phyloP scores from a whole-genome alignment of 2,797 vertebrate species.

The Ibycter americanus region DNA sequence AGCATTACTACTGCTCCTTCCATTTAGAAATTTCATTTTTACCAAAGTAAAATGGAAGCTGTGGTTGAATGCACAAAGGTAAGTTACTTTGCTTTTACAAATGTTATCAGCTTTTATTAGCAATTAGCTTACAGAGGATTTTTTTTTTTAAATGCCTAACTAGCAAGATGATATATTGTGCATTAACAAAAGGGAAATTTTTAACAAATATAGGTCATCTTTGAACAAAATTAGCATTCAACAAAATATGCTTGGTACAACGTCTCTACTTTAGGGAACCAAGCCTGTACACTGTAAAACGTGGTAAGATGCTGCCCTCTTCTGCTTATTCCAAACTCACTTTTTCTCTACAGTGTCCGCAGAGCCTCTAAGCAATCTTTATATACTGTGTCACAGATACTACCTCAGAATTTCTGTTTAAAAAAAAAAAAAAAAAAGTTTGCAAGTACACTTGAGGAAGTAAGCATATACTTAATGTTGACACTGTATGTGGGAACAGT shows the following conservation, averaged over 20 bases:
- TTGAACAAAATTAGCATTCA: slow-evolving; percentile 55
- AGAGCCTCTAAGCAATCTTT: neutral
- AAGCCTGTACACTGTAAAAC: neutral
- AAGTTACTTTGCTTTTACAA: slow-evolving; percentile 3
- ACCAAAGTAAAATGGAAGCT: neutral
- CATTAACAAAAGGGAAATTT: slow-evolving; percentile 12
- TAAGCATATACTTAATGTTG: neutral
- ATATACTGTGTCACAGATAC: neutral
- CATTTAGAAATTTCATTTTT: neutral
- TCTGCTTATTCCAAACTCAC: neutral
- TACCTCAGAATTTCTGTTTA: neutral
- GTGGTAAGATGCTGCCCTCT: slow-evolving; percentile 71
- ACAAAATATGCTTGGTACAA: neutral
- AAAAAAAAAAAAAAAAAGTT: neutral
- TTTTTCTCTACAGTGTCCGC: neutral
- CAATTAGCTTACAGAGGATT: slow-evolving; percentile 45
- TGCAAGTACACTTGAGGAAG: neutral
- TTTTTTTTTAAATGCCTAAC: neutral
- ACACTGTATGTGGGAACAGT: neutral
- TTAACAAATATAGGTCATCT: slow-evolving; percentile 59
- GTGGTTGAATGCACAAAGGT: neutral
- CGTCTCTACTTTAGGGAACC: neutral
- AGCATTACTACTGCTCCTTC: neutral
- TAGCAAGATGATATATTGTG: slow-evolving; percentile 28
- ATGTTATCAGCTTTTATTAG: slow-evolving; percentile 19